Percentiles rank a stretch among this genome's conserved stretches.
phyloP scores from a whole-genome alignment of 2,888 invertebrate genomes.

The Stenichneumon culpator region DNA sequence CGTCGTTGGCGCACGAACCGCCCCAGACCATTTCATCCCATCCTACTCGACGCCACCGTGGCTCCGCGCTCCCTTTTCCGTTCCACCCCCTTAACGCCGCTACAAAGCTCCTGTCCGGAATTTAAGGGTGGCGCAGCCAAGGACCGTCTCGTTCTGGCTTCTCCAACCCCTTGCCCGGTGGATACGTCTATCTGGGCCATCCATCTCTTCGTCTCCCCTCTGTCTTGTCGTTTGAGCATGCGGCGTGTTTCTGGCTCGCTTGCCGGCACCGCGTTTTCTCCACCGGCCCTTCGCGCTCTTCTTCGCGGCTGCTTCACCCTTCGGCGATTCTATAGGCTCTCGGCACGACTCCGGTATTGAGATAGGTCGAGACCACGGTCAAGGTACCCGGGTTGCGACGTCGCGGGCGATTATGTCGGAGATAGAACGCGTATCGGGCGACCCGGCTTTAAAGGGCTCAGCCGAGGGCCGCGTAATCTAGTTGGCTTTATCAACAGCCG shows the following conservation, averaged over 20 bases:
- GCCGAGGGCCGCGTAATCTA: neutral
- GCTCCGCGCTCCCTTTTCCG: slow-evolving; percentile 61
- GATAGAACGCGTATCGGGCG: slow-evolving; percentile 7
- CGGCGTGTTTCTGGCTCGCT: neutral
- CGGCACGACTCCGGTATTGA: slow-evolving; percentile 27
- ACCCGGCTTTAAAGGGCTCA: slow-evolving; percentile 15
- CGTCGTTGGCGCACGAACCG: slow-evolving; percentile 66
- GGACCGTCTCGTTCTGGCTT: slow-evolving; percentile 49
- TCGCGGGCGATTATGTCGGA: slow-evolving; percentile 15
- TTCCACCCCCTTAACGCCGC: slow-evolving; percentile 54
- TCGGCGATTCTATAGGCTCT: slow-evolving; percentile 19
- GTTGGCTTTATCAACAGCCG: neutral
- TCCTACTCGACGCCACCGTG: slow-evolving; percentile 55
- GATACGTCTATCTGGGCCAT: slow-evolving; percentile 4
- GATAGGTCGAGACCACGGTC: slow-evolving; percentile 54
- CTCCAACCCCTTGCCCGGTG: slow-evolving; percentile 31
- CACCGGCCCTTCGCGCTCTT: neutral
- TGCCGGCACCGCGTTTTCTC: slow-evolving; percentile 7
- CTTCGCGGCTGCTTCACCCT: slow-evolving; percentile 26
- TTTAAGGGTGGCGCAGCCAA: slow-evolving; percentile 61
- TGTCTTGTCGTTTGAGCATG: neutral
- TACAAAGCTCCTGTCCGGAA: slow-evolving; percentile 64
- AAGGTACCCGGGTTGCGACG: slow-evolving; percentile 27
- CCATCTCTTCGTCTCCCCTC: slow-evolving; percentile 17
- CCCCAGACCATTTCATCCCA: slow-evolving; percentile 50